Conservation (phyloP, 2,888 invertebrate species). For the Idaea dimidiata region DNA sequence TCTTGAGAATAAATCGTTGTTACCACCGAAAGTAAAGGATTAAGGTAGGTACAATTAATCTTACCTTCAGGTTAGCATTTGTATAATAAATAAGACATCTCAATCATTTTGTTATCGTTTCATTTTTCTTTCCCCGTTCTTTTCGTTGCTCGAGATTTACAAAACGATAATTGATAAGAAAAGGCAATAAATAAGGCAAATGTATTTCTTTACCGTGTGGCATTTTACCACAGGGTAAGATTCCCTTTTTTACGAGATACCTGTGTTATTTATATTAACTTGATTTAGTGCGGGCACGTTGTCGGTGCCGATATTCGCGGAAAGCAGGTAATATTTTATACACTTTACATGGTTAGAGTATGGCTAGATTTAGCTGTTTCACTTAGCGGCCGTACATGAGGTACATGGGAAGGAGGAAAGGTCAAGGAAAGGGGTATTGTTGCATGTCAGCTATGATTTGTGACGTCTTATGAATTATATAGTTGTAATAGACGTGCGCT, state of each 20-base stretch:
- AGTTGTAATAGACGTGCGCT: no score
- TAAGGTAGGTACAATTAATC: background rate
- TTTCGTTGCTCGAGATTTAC: background rate
- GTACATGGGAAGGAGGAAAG: slow-evolving; percentile 8
- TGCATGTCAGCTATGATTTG: background rate
- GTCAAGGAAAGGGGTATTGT: slow-evolving; percentile 2
- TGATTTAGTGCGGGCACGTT: slow-evolving; percentile 47
- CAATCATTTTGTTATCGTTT: background rate
- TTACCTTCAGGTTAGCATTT: background rate
- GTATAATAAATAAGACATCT: background rate
- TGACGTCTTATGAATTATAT: background rate
- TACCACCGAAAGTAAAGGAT: background rate
- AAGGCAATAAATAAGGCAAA: slow-evolving; percentile 3
- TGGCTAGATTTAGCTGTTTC: slow-evolving; percentile 19
- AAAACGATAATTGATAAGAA: slow-evolving; percentile 3
- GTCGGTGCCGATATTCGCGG: slow-evolving; percentile 18
- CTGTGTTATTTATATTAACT: slow-evolving; percentile 43
- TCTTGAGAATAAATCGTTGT: slow-evolving; percentile 3
- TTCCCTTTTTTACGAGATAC: slow-evolving; percentile 17
- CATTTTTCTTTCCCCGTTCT: background rate
- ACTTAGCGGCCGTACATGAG: slow-evolving; percentile 8
- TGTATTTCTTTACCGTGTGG: slow-evolving; percentile 9
- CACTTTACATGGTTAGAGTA: slow-evolving; percentile 28
- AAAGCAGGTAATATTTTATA: slow-evolving; percentile 26
- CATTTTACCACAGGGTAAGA: slow-evolving; percentile 20